Conservation (phyloP, 2,797 vertebrate genomes). For the Danio tinwini region DNA sequence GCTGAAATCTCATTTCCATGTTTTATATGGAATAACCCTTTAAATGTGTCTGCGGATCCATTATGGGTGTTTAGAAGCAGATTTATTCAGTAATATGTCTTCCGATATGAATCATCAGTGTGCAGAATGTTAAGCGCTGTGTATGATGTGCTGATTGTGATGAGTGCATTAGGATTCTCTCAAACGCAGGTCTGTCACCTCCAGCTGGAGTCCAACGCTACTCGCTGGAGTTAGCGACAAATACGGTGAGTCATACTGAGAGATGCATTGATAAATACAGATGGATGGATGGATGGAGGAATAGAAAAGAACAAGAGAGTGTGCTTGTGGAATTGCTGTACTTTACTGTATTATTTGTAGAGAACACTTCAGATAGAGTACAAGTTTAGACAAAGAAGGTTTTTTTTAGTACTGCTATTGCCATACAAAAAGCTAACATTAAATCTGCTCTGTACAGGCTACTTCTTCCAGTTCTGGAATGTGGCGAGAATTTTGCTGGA, state of each 20-base stretch:
- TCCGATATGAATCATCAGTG: slow-evolving; percentile 30
- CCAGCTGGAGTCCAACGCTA: not conserved
- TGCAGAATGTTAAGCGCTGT: slow-evolving; percentile 10
- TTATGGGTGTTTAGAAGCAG: slow-evolving; percentile 19
- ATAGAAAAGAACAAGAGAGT: slow-evolving; percentile 19
- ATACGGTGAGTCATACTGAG: slow-evolving; percentile 16
- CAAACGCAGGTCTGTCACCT: slow-evolving; percentile 21
- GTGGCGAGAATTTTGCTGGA: too few relatives aligned
- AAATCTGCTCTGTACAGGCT: too few relatives aligned
- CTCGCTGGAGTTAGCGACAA: not conserved
- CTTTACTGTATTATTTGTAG: not conserved
- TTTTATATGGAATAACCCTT: not conserved
- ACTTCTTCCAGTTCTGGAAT: too few relatives aligned
- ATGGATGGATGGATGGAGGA: slow-evolving; percentile 3
- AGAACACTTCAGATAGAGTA: not conserved
- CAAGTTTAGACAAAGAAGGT: not conserved
- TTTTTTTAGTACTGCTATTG: too few relatives aligned
- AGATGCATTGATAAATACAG: slow-evolving; percentile 9
- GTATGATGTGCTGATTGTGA: slow-evolving; percentile 8
- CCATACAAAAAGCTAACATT: too few relatives aligned
- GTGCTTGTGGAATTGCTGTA: not conserved
- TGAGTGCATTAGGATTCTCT: slow-evolving; percentile 29
- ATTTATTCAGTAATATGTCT: slow-evolving; percentile 33
- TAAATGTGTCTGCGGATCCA: slow-evolving; percentile 12
- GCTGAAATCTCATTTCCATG: not conserved